Percentiles rank a stretch among this genome's conserved stretches.
These are phyloP conservation scores for Eufriesea mexicana DNA, from an alignment of 1,140 invertebrate species.

Conservation along the genomic window DNA sequence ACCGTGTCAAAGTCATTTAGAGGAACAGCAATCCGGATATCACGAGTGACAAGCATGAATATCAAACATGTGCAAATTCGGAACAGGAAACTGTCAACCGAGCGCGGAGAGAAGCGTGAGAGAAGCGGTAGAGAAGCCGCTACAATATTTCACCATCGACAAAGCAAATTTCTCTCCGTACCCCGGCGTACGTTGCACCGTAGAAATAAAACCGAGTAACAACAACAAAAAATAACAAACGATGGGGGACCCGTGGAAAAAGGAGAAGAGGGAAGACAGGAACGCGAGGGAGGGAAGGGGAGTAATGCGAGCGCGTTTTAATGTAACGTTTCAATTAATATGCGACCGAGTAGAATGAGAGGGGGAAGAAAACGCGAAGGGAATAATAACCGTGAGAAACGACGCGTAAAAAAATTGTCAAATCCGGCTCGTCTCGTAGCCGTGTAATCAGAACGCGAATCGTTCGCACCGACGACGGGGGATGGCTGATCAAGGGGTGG, in stretches of 20 bases:
- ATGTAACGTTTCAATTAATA: constrained; percentile 22
- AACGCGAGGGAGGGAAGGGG: neutral
- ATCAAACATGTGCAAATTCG: constrained; percentile 46
- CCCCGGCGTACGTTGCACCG: neutral
- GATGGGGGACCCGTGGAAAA: neutral
- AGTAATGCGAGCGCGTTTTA: neutral
- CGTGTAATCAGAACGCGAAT: constrained; percentile 2
- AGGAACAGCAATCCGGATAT: constrained; percentile 6
- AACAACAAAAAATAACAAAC: neutral
- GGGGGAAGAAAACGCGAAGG: neutral
- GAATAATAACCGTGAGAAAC: constrained; percentile 16
- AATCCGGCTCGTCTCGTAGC: neutral
- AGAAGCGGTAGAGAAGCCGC: neutral
- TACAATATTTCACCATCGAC: constrained; percentile 24
- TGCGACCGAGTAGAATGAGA: no score
- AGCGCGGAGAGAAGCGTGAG: neutral
- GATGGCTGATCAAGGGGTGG: no score
- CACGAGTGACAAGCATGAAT: constrained; percentile 28
- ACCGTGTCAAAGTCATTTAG: constrained; percentile 11
- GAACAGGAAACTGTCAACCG: constrained; percentile 27
- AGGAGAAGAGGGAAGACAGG: no score
- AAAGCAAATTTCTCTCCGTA: constrained; percentile 8
- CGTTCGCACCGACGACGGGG: neutral
- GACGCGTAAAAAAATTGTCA: constrained; percentile 12
- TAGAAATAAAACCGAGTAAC: neutral